These are phyloP conservation scores for Vultur gryphus DNA, from an alignment of 2,797 vertebrate genomes.

Conservation along the genomic window DNA sequence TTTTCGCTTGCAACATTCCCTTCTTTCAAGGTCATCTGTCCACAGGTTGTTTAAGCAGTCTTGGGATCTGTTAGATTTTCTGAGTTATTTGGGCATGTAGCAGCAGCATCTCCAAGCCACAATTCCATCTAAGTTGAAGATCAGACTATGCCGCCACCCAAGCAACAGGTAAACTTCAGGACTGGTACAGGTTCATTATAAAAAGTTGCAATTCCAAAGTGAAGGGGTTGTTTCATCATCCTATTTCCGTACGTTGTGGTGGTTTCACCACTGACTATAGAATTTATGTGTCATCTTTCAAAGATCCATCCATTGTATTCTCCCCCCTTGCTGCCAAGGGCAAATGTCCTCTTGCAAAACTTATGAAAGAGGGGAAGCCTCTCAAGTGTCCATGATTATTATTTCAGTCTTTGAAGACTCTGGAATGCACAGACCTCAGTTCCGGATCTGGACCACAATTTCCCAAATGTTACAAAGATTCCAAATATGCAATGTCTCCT, in stretches of 20 bases:
- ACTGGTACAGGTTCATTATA: background rate
- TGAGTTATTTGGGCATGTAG: background rate
- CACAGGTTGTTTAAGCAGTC: background rate
- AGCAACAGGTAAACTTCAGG: background rate
- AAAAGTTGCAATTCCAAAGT: background rate
- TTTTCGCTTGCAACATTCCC: background rate
- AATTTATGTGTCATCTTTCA: background rate
- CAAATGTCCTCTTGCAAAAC: background rate
- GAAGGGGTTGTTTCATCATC: background rate
- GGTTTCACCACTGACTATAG: background rate
- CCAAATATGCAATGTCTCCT: background rate
- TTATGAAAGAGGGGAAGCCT: background rate
- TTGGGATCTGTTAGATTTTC: background rate
- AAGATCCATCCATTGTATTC: background rate
- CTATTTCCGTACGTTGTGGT: background rate
- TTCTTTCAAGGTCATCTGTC: background rate
- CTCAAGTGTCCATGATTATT: background rate
- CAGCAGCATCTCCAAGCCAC: background rate
- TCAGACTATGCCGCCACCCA: background rate
- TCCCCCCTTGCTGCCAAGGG: background rate
- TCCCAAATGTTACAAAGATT: background rate
- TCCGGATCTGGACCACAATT: background rate
- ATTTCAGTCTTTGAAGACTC: background rate
- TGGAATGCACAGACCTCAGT: background rate
- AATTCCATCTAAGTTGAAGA: background rate